A percentile compares a stretch with the other conserved stretches of the same genome.
phyloP scores from a whole-genome alignment of 2,888 invertebrate species.

The Watsonalla cultraria region DNA sequence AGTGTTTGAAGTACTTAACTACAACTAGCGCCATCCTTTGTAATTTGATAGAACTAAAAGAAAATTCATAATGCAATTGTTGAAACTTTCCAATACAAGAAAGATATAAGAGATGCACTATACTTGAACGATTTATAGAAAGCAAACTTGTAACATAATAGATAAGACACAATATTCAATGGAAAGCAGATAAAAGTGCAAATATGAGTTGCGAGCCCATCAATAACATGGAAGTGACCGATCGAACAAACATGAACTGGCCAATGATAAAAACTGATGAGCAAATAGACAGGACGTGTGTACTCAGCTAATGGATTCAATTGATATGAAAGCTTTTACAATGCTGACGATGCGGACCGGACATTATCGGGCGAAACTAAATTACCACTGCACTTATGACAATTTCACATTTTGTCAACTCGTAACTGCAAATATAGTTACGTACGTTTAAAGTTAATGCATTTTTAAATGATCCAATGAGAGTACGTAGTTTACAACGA shows the following conservation, averaged over 20 bases:
- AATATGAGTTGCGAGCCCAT: conserved; percentile 54
- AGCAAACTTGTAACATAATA: conserved; percentile 4
- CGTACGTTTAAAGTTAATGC: neutral
- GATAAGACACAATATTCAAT: conserved; percentile 36
- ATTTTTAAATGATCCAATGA: no score
- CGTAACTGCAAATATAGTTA: conserved; percentile 8
- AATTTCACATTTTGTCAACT: conserved; percentile 16
- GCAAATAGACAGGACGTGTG: conserved; percentile 75
- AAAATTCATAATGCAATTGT: neutral
- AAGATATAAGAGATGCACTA: neutral
- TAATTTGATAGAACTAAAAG: neutral
- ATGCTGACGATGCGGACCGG: conserved; percentile 53
- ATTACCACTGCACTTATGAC: conserved; percentile 30
- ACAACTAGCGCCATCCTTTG: neutral
- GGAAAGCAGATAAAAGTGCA: conserved; percentile 29
- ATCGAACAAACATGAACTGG: conserved; percentile 72
- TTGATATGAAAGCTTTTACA: conserved; percentile 79
- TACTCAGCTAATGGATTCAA: conserved; percentile 78
- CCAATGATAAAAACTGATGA: conserved; percentile 78
- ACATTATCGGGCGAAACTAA: conserved; percentile 58
- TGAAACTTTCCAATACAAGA: neutral
- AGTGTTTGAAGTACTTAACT: no score
- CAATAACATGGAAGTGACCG: conserved; percentile 74
- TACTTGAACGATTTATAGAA: neutral
- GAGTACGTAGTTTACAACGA: no score